These are phyloP conservation scores for Strongylocentrotus purpuratus DNA, from an alignment of 35 echinoderm and acorn worm genomes.

Conservation along the genomic window DNA sequence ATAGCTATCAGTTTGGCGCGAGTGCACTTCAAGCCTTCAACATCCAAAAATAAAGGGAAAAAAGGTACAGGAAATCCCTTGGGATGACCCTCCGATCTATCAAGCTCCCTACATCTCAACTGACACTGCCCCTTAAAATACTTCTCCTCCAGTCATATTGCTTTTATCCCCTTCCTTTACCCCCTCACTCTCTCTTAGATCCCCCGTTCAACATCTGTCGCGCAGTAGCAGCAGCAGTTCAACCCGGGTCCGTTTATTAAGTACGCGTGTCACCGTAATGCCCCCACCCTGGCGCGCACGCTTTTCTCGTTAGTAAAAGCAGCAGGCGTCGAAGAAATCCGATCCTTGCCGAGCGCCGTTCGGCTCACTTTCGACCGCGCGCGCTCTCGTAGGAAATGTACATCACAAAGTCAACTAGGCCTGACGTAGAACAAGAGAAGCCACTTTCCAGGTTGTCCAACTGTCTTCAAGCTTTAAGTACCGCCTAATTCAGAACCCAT, in stretches of 20 bases:
- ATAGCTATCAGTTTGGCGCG: not conserved
- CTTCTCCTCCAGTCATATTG: slow-evolving; percentile 16
- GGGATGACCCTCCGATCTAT: not conserved
- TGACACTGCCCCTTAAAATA: slow-evolving; percentile 23
- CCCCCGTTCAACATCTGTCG: slow-evolving; percentile 32
- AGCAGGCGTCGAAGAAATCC: slow-evolving; percentile 38
- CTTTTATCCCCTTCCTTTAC: not conserved
- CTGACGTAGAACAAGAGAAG: not conserved
- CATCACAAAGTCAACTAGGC: slow-evolving; percentile 34
- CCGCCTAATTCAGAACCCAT: not conserved
- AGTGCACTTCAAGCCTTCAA: not conserved
- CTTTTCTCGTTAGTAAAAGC: slow-evolving; percentile 34
- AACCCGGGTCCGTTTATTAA: slow-evolving; percentile 30
- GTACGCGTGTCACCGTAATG: slow-evolving; percentile 39
- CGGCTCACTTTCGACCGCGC: not conserved
- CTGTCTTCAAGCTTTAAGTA: not conserved
- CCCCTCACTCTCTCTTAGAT: not conserved
- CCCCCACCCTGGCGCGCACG: slow-evolving; percentile 20
- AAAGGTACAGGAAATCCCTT: not conserved
- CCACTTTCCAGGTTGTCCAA: not conserved
- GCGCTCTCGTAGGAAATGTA: not conserved
- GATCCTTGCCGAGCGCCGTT: slow-evolving; percentile 35
- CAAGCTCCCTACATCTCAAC: slow-evolving; percentile 29
- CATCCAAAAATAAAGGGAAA: not conserved
- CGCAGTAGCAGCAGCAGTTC: not conserved